These are phyloP conservation scores for Octomys mimax DNA, from an alignment of 2,797 vertebrate species.

Conservation along the genomic window DNA sequence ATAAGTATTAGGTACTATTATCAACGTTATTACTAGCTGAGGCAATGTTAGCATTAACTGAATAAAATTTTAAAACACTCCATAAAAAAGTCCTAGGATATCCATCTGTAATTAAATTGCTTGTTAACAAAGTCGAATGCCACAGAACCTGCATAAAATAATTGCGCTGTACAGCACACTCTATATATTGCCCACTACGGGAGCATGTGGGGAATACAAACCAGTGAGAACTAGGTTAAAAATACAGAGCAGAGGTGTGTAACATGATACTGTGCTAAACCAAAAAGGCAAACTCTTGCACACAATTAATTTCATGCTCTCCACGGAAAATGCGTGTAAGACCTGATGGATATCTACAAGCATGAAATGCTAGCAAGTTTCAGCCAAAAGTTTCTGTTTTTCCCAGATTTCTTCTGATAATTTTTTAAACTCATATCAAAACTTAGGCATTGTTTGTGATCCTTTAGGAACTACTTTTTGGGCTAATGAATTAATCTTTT, in stretches of 20 bases:
- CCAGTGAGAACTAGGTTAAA: constrained; percentile 8
- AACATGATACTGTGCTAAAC: background rate
- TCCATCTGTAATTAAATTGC: constrained; percentile 43
- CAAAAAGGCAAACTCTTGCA: background rate
- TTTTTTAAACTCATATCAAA: constrained; percentile 25
- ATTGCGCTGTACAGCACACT: background rate
- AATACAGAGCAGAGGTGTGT: background rate
- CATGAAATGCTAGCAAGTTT: background rate
- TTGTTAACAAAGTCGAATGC: constrained; percentile 31
- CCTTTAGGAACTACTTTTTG: background rate
- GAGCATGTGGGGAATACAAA: background rate
- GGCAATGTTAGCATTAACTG: constrained; percentile 14
- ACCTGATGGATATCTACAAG: background rate
- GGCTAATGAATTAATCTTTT: background rate
- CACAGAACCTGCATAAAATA: constrained; percentile 9
- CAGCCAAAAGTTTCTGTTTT: background rate
- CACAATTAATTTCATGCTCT: constrained; percentile 42
- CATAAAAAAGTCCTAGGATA: background rate
- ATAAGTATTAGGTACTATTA: background rate
- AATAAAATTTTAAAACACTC: background rate
- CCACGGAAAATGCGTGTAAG: constrained; percentile 34
- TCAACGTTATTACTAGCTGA: constrained; percentile 8
- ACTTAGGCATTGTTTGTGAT: constrained; percentile 9
- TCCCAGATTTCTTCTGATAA: constrained; percentile 3
- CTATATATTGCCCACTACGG: background rate